Evolutionary conservation across 2,888 invertebrate genomes (phyloP).

Genomic region (Lottia scabra): DNA sequence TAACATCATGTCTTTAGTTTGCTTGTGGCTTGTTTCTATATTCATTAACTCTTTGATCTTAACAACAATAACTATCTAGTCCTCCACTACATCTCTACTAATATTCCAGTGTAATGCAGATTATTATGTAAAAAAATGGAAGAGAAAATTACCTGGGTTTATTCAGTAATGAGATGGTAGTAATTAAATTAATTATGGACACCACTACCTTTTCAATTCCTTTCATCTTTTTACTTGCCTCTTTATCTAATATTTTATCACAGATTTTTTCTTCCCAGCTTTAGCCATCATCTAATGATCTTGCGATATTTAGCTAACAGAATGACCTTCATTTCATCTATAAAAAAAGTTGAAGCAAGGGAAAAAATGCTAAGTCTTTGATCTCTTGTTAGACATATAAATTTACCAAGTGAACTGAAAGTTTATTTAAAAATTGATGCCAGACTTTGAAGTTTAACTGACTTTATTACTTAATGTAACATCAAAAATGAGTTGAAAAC

Average conservation of each 20-base stretch:
- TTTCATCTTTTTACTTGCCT: not conserved
- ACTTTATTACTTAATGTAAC: constrained; percentile 1
- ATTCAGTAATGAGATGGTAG: constrained; percentile 16
- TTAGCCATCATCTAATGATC: too few relatives aligned
- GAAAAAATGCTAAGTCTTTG: not conserved
- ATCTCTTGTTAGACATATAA: not conserved
- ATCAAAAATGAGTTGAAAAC: not conserved
- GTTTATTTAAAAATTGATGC: constrained; percentile 1
- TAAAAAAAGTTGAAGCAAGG: not conserved
- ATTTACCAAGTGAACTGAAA: constrained; percentile 5
- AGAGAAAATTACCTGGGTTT: constrained; percentile 15
- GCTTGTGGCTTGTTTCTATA: constrained; percentile 15
- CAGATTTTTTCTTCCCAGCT: too few relatives aligned
- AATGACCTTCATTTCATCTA: not conserved
- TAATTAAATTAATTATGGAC: constrained; percentile 10
- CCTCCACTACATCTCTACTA: not conserved
- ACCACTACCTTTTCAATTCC: not conserved
- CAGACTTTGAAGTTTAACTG: not conserved
- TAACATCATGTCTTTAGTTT: constrained; percentile 13
- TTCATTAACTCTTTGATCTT: constrained; percentile 22
- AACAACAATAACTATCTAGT: constrained; percentile 14
- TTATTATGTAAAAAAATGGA: not conserved
- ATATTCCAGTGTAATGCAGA: not conserved
- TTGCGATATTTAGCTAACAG: not conserved
- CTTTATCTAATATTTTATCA: constrained; percentile 4